Evolutionary conservation across 2,113 vertebrate genomes (phyloP).

Genomic region (Oncorhynchus keta): DNA sequence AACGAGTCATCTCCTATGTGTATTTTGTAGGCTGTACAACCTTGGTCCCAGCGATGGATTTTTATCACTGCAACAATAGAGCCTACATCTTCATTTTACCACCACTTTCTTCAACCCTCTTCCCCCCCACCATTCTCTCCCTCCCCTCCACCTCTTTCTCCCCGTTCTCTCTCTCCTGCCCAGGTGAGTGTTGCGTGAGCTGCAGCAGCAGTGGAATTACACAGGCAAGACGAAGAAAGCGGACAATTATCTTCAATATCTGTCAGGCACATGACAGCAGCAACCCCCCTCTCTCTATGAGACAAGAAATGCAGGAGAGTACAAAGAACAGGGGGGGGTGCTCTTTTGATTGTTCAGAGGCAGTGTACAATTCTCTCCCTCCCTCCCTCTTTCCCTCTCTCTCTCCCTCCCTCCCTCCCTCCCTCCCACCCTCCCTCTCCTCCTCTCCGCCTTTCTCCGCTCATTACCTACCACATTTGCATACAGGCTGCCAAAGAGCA

Average conservation of each 20-base stretch:
- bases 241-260: slow-evolving; percentile 82
- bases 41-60: slow-evolving; percentile 33
- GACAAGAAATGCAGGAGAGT: slow-evolving; percentile 61
- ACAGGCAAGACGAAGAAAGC: slow-evolving; percentile 75
- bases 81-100: slow-evolving; percentile 41
- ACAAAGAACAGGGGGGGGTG: slow-evolving; percentile 67
- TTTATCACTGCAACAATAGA: slow-evolving; percentile 43
- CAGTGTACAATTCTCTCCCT: slow-evolving; percentile 51
- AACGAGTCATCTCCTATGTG: background rate
- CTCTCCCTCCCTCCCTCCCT: slow-evolving; percentile 23
- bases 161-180: slow-evolving; percentile 41
- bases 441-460: slow-evolving; percentile 65
- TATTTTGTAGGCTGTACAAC: background rate
- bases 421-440: slow-evolving; percentile 7
- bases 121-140: slow-evolving; percentile 51
- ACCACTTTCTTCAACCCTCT: slow-evolving; percentile 42
- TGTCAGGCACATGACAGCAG: slow-evolving; percentile 79
- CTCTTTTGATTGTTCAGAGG: slow-evolving; percentile 75
- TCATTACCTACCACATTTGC: slow-evolving; percentile 77
- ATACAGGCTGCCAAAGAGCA: slow-evolving; percentile 72
- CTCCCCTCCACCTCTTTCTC: background rate
- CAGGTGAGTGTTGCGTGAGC: slow-evolving; percentile 70
- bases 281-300: slow-evolving; percentile 16
- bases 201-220: slow-evolving; percentile 69
- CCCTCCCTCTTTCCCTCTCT: slow-evolving; percentile 28